These are phyloP conservation scores for Ormyrus rosae DNA, from an alignment of 2,888 invertebrate species.

Conservation along the genomic window DNA sequence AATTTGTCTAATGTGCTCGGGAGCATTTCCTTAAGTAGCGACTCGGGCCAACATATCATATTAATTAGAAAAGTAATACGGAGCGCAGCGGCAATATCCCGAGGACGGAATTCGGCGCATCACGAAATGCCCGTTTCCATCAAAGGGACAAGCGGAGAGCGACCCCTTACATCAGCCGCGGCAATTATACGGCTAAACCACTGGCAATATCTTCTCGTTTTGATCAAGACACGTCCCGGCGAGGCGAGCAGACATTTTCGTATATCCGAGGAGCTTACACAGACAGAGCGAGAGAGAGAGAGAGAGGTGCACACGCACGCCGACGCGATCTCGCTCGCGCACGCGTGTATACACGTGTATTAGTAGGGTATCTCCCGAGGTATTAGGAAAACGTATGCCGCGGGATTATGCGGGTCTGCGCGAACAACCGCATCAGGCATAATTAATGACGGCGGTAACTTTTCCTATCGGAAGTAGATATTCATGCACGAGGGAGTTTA, in stretches of 20 bases:
- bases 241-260: slow-evolving; percentile 13
- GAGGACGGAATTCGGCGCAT: slow-evolving; percentile 39
- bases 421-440: slow-evolving; percentile 59
- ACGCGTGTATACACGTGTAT: slow-evolving; percentile 50
- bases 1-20: slow-evolving; percentile 41
- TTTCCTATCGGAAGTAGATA: slow-evolving; percentile 59
- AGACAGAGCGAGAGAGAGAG: neutral
- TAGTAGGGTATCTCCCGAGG: slow-evolving; percentile 48
- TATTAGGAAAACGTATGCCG: slow-evolving; percentile 58
- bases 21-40: slow-evolving; percentile 20
- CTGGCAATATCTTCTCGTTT: slow-evolving; percentile 51
- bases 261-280: slow-evolving; percentile 2
- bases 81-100: slow-evolving; percentile 23
- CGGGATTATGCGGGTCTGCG: slow-evolving; percentile 57
- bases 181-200: slow-evolving; percentile 51
- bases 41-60: slow-evolving; percentile 20
- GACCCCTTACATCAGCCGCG: slow-evolving; percentile 19
- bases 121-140: slow-evolving; percentile 32
- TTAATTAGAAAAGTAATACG: slow-evolving; percentile 47
- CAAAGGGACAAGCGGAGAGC: slow-evolving; percentile 16
- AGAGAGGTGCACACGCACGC: neutral
- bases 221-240: slow-evolving; percentile 38
- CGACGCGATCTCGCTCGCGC: slow-evolving; percentile 17
- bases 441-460: slow-evolving; percentile 59
- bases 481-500: slow-evolving; percentile 63